phyloP scores from a whole-genome alignment of 2,888 invertebrate species.

The Dascillus cervinus region DNA sequence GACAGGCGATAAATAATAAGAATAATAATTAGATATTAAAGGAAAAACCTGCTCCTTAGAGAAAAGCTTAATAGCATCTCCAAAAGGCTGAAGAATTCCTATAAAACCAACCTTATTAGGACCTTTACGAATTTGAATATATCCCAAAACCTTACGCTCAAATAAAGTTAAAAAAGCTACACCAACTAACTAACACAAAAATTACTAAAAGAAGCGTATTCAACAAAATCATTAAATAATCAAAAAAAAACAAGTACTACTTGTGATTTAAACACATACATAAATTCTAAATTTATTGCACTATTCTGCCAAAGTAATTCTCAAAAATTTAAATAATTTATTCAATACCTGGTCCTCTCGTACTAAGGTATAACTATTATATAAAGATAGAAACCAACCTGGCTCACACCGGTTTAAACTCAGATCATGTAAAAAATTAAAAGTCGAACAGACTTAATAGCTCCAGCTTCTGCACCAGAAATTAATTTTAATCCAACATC shows the following conservation, averaged over 20 bases:
- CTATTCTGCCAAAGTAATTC: slow-evolving; percentile 58
- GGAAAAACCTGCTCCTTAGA: slow-evolving; percentile 55
- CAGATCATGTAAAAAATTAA: slow-evolving; percentile 82
- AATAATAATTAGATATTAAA: slow-evolving; percentile 50
- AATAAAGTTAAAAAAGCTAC: slow-evolving; percentile 67
- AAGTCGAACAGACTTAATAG: slow-evolving; percentile 73
- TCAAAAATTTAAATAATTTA: slow-evolving; percentile 43
- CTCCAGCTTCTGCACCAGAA: slow-evolving; percentile 59
- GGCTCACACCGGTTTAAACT: slow-evolving; percentile 81
- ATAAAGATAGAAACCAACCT: slow-evolving; percentile 80
- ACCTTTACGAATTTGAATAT: slow-evolving; percentile 66
- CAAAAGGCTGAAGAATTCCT: slow-evolving; percentile 62
- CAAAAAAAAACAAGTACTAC: slow-evolving; percentile 46
- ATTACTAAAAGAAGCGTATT: slow-evolving; percentile 49
- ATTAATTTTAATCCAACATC: slow-evolving; percentile 78
- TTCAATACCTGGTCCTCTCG: slow-evolving; percentile 65
- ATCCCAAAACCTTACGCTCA: slow-evolving; percentile 63
- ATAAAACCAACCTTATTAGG: slow-evolving; percentile 61
- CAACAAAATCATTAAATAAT: slow-evolving; percentile 17
- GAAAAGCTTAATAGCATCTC: slow-evolving; percentile 67
- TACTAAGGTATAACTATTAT: slow-evolving; percentile 57
- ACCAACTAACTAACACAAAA: slow-evolving; percentile 53
- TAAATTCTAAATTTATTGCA: slow-evolving; percentile 64
- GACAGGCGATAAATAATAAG: slow-evolving; percentile 54
- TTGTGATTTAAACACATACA: slow-evolving; percentile 49